Percentiles rank a stretch among this genome's conserved stretches.
These are phyloP conservation scores for Oenanthe oenanthe DNA, from an alignment of 2,113 vertebrate genomes.

Conservation along the genomic window DNA sequence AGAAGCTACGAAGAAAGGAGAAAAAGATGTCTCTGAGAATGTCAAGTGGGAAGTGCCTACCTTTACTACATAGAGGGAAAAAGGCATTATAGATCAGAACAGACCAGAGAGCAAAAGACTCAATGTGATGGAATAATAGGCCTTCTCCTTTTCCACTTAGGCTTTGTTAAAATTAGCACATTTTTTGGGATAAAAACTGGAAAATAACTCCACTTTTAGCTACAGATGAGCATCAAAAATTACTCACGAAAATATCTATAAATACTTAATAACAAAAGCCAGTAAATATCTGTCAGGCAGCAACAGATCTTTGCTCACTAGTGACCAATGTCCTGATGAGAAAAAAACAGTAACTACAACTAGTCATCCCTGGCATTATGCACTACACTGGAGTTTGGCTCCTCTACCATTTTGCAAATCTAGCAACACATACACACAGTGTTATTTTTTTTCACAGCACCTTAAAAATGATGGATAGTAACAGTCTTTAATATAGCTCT, in stretches of 20 bases:
- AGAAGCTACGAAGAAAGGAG: not conserved
- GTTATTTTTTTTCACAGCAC: slow-evolving; percentile 3
- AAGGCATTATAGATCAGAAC: not conserved
- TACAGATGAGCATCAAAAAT: not conserved
- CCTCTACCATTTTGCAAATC: slow-evolving; percentile 11
- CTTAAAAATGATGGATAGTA: slow-evolving; percentile 37
- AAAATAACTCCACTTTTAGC: not conserved
- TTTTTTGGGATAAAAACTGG: not conserved
- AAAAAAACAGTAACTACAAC: not conserved
- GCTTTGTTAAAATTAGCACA: not conserved
- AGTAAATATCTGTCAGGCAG: not conserved
- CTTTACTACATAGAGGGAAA: not conserved
- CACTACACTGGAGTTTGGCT: not conserved
- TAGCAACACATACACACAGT: not conserved
- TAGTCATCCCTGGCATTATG: not conserved
- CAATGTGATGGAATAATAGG: not conserved
- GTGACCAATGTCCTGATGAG: not conserved
- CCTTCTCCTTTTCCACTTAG: not conserved
- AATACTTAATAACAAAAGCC: not conserved
- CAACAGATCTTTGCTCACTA: not conserved
- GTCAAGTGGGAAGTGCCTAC: not conserved
- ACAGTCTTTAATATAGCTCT: slow-evolving; percentile 3
- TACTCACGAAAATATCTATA: not conserved
- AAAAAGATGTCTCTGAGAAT: not conserved
- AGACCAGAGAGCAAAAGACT: not conserved